A percentile compares a stretch with the other conserved stretches of the same genome.
Conservation (phyloP, 35 echinoderm and acorn worm species). For the Stichopus chloronotus region DNA sequence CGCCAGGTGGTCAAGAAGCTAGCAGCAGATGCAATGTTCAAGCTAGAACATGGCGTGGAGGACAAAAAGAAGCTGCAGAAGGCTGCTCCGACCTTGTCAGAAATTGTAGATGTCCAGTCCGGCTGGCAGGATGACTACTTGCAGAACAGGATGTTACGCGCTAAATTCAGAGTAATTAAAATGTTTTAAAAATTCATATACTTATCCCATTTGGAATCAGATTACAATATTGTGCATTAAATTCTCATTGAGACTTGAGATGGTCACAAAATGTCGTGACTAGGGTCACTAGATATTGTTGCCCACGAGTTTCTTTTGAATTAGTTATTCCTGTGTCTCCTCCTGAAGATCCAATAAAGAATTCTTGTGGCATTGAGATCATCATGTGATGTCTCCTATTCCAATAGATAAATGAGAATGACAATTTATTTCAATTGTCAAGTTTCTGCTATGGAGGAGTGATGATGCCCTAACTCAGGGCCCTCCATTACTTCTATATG, state of each 20-base stretch:
- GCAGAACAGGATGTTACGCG: constrained; percentile 84
- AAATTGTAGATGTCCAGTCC: constrained; percentile 81
- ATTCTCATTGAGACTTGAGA: not conserved
- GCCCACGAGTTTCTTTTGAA: not conserved
- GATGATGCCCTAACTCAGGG: no score
- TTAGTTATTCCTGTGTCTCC: no score
- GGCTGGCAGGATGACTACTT: constrained; percentile 91
- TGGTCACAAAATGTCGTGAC: not conserved
- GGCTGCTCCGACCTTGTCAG: constrained; percentile 72
- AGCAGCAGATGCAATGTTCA: constrained; percentile 92
- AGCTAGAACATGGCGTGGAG: constrained; percentile 90
- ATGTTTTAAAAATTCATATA: not conserved
- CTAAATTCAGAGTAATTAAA: constrained; percentile 86
- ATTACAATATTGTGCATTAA: not conserved
- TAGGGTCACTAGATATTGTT: not conserved
- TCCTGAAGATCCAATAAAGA: no score
- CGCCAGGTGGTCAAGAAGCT: constrained; percentile 87
- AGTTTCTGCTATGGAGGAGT: no score
- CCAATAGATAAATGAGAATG: no score
- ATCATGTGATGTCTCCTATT: no score
- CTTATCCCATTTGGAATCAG: not conserved
- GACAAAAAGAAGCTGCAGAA: constrained; percentile 85
- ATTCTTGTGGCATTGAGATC: no score
- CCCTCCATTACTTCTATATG: no score
- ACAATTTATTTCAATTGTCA: no score